Percentiles rank a stretch among this genome's conserved stretches.
Evolutionary conservation across 2,797 vertebrate genomes (phyloP).

Genomic region (Malacoctenus gilli): DNA sequence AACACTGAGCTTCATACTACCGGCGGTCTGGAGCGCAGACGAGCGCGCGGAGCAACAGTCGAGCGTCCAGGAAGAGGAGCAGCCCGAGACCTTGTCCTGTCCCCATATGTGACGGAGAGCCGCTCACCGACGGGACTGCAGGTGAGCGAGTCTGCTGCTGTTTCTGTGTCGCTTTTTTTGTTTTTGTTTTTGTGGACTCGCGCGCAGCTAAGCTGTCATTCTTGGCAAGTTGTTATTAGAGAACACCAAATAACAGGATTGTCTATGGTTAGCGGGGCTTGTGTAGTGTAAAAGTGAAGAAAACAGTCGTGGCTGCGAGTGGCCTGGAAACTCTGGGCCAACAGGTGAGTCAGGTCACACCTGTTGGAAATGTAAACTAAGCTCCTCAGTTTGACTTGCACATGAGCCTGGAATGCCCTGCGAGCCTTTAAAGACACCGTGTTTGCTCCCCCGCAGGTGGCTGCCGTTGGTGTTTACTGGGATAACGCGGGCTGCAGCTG

Average conservation of each 20-base stretch:
- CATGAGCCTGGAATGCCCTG: too few species aligned
- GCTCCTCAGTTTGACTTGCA: neutral
- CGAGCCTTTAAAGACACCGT: neutral
- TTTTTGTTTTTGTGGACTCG: too few species aligned
- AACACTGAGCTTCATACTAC: slow-evolving; percentile 42
- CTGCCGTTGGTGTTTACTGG: slow-evolving; percentile 13
- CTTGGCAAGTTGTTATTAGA: too few species aligned
- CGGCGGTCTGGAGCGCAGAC: slow-evolving; percentile 31
- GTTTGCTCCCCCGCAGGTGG: slow-evolving; percentile 32
- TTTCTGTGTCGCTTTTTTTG: too few species aligned
- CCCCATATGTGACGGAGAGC: slow-evolving; percentile 27
- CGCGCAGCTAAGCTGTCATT: too few species aligned
- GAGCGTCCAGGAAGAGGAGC: slow-evolving; percentile 48
- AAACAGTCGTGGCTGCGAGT: neutral
- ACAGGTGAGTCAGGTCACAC: slow-evolving; percentile 77
- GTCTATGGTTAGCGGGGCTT: too few species aligned
- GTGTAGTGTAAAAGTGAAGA: neutral
- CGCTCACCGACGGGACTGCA: slow-evolving; percentile 25
- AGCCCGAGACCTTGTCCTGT: neutral
- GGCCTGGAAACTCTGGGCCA: slow-evolving; percentile 51
- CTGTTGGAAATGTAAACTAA: slow-evolving; percentile 65
- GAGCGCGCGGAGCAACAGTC: slow-evolving; percentile 30
- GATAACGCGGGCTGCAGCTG: slow-evolving; percentile 17
- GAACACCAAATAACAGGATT: too few species aligned
- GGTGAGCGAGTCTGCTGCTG: slow-evolving; percentile 56